Evolutionary conservation across 2,888 invertebrate species (phyloP), one percentile per base, ranked within the genome.

Genomic region (Stenchaetothrips biformis): DNA sequence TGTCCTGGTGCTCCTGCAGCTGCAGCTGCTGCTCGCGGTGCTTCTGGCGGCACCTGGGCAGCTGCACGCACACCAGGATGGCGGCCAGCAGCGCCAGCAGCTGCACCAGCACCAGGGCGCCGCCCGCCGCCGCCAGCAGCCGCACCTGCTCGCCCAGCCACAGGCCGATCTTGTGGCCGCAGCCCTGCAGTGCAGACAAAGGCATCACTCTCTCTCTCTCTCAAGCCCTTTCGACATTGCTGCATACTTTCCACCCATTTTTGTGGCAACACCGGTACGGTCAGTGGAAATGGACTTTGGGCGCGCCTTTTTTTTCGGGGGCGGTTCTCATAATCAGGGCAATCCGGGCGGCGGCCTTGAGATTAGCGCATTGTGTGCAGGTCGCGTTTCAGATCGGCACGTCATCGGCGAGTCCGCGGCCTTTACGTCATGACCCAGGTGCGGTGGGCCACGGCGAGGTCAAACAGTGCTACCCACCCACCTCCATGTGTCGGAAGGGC

Each of bases 141-240:
- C 92, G 86, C 83, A 93, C 93, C 83, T 94, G 94, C 81, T 93
- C 90, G 81, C 92, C 90, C 85, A 93, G 93, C 94, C 94, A 94
- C 81, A 90, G 90, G 86, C 94, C 93, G 80, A 95, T 86, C 85
- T 89, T 89, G 49, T 88, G 89, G 78, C 92, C 87, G 83, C 94
- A 95, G 37, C 94, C 92, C 92, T 92, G 86, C 77, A 88, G 85
- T 82, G 79, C n/a, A n/a, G n/a, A 82, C 81, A 80, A 81, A 37
- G n/a, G n/a, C n/a, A n/a, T n/a, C n/a, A n/a, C n/a, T n/a, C n/a
- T n/a, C n/a, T n/a, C n/a, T n/a, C n/a, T n/a, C n/a, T n/a, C n/a
- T n/a, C n/a, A n/a, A n/a, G n/a, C n/a, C n/a, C n/a, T n/a, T 37
- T 37, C 37, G 37, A 37, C 37, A 37, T 37, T 37, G 37, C 2